These are phyloP conservation scores for Nymphalis urticae DNA, from an alignment of 2,888 invertebrate genomes.

Conservation along the genomic window DNA sequence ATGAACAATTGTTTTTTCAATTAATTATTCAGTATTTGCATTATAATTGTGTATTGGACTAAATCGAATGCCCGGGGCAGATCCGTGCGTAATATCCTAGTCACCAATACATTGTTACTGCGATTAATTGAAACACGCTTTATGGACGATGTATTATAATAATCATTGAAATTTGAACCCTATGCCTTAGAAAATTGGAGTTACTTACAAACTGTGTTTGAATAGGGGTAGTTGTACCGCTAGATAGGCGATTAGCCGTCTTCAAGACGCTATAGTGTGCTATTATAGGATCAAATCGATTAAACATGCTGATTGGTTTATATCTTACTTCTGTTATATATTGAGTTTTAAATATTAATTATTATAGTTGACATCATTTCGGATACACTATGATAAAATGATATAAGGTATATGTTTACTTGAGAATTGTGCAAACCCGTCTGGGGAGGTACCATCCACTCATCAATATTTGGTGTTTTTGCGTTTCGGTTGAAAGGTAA, in stretches of 20 bases:
- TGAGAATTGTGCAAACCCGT: neutral
- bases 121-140: slow-evolving; percentile 26
- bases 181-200: neutral
- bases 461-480: no score
- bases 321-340: neutral
- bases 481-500: no score
- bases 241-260: slow-evolving; percentile 21
- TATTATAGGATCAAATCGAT: slow-evolving; percentile 18
- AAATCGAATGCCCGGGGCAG: slow-evolving; percentile 24
- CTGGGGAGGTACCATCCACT: no score
- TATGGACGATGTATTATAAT: neutral
- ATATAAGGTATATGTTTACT: neutral
- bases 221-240: neutral
- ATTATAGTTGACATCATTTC: no score
- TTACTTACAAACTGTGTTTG: neutral
- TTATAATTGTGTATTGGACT: slow-evolving; percentile 20
- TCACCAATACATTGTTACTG: slow-evolving; percentile 23
- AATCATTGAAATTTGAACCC: neutral
- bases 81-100: slow-evolving; percentile 25
- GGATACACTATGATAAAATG: neutral
- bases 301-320: slow-evolving; percentile 16
- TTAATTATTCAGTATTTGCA: slow-evolving; percentile 8
- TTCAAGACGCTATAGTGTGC: slow-evolving; percentile 14
- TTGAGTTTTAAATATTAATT: neutral
- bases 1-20: neutral